These are phyloP conservation scores for Nycticorax nycticorax DNA, from an alignment of 2,113 vertebrate species.

Conservation along the genomic window DNA sequence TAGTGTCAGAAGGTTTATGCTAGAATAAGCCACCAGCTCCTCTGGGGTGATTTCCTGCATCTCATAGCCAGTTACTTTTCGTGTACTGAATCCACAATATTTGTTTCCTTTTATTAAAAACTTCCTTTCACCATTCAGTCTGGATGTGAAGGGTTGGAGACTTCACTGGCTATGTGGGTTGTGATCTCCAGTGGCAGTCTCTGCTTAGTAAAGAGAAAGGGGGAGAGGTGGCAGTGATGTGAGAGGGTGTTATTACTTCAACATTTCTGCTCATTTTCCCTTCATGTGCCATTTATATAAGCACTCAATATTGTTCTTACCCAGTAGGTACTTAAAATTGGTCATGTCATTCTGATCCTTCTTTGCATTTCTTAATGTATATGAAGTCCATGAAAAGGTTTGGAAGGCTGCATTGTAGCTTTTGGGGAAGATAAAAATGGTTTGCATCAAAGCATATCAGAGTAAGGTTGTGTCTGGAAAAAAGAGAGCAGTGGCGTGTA, in stretches of 20 bases:
- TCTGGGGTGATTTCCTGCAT: not conserved
- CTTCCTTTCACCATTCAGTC: not conserved
- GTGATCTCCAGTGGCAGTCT: not conserved
- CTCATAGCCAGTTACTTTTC: not conserved
- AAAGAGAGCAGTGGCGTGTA: not conserved
- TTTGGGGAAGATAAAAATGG: not conserved
- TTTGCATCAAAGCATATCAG: not conserved
- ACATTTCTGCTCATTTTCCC: not conserved
- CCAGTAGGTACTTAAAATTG: not conserved
- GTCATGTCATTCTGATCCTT: not conserved
- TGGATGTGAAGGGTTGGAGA: not conserved
- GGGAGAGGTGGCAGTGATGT: too few relatives aligned
- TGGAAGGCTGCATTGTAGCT: not conserved
- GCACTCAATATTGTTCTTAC: not conserved
- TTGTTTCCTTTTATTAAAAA: not conserved
- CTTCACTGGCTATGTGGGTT: not conserved
- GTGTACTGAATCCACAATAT: not conserved
- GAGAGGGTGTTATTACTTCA: not conserved
- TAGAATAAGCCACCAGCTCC: not conserved
- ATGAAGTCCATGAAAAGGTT: accelerated
- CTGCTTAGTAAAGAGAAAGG: not conserved
- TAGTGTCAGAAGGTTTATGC: not conserved
- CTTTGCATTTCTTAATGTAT: not conserved
- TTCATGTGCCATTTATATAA: not conserved
- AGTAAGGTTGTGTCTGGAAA: not conserved